phyloP scores from a whole-genome alignment of 1,140 invertebrate genomes.

The Stratiolaelaps scimitus region DNA sequence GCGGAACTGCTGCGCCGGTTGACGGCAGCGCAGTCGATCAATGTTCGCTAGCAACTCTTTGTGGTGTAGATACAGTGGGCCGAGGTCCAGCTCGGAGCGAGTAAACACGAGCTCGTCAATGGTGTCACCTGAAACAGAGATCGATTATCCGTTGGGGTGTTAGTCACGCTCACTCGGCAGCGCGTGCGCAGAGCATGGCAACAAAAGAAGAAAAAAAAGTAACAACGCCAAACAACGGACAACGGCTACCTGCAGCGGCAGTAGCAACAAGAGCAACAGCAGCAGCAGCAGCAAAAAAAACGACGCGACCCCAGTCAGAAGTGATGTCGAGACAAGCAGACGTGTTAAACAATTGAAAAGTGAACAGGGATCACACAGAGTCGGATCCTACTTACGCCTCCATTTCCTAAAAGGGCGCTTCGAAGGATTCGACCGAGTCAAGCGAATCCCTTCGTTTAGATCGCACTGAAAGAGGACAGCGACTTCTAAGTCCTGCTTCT shows the following conservation, averaged over 20 bases:
- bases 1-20: constrained; percentile 8
- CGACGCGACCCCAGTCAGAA: too few species aligned
- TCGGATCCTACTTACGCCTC: constrained; percentile 25
- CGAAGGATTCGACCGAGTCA: constrained; percentile 9
- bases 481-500: too few species aligned
- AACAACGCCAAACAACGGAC: too few species aligned
- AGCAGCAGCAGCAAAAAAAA: too few species aligned
- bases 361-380: background rate
- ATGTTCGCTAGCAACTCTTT: background rate
- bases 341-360: constrained; percentile 1
- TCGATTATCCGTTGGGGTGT: too few species aligned
- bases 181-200: too few species aligned
- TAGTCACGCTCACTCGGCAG: too few species aligned
- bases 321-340: too few species aligned
- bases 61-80: background rate
- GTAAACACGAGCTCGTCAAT: constrained; percentile 26
- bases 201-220: too few species aligned
- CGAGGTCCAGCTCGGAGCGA: constrained; percentile 16
- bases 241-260: too few species aligned
- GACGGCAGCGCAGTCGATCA: background rate
- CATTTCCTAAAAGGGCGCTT: constrained; percentile 17
- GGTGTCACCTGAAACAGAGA: constrained; percentile 20
- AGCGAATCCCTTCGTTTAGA: constrained; percentile 20
- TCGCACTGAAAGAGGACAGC: constrained; percentile 20
- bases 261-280: too few species aligned